phyloP scores from a whole-genome alignment of 2,888 invertebrate species.

The Sesia apiformis region DNA sequence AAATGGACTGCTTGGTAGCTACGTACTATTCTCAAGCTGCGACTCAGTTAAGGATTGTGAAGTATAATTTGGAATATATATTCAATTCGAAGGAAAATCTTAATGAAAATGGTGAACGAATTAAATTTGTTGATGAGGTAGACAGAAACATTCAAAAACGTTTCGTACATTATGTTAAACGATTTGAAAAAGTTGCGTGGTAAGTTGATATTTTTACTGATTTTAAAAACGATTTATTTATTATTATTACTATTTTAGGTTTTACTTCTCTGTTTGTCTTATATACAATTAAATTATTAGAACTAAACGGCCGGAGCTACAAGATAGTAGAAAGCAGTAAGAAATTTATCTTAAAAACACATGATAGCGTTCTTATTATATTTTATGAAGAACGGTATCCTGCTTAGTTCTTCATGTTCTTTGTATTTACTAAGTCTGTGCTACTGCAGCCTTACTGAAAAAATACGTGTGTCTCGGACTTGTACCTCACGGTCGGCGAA shows the following conservation, averaged over 20 bases:
- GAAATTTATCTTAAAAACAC: too few species aligned
- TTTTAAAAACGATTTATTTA: neutral
- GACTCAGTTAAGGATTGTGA: conserved; percentile 31
- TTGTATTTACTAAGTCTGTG: too few species aligned
- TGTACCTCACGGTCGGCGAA: too few species aligned
- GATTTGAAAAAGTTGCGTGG: conserved; percentile 29
- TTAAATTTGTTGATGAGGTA: neutral
- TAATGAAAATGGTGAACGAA: neutral
- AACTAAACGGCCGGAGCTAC: too few species aligned
- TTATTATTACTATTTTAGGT: neutral
- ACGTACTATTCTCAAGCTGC: conserved; percentile 30
- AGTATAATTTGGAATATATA: conserved; percentile 24
- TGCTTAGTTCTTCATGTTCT: too few species aligned
- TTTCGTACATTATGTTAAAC: conserved; percentile 17
- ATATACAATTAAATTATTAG: too few species aligned
- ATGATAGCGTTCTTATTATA: too few species aligned
- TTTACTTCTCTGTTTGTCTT: neutral
- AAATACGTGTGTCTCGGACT: too few species aligned
- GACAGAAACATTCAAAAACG: neutral
- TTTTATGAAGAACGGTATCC: too few species aligned
- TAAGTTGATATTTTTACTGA: conserved; percentile 7
- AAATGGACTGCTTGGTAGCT: conserved; percentile 22
- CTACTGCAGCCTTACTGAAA: too few species aligned
- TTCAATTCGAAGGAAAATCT: conserved; percentile 7
- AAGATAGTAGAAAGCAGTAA: too few species aligned